These are phyloP conservation scores for Siderastrea radians DNA, from an alignment of 92 coral and sea anemone species.

Conservation along the genomic window DNA sequence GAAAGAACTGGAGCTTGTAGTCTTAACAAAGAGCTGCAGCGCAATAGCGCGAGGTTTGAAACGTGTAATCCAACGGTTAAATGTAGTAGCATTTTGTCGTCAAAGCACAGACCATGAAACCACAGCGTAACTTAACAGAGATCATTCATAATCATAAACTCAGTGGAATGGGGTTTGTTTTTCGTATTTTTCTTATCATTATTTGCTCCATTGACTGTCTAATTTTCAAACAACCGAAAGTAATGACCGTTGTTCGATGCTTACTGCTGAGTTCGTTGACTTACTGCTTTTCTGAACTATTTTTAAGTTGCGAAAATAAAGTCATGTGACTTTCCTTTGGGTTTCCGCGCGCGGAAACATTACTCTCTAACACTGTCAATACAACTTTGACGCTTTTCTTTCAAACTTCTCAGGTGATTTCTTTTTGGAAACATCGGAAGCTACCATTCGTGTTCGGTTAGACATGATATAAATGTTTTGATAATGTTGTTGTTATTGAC, in stretches of 20 bases:
- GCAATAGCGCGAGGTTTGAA: background rate
- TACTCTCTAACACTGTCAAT: background rate
- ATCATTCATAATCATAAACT: background rate
- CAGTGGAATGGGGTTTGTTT: too few relatives aligned
- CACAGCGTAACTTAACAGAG: background rate
- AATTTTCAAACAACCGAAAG: background rate
- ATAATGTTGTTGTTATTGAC: background rate
- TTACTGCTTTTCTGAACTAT: background rate
- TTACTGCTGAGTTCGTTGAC: background rate
- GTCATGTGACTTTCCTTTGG: background rate
- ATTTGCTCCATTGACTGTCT: background rate
- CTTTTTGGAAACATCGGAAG: background rate
- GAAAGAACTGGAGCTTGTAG: background rate
- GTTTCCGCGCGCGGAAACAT: background rate
- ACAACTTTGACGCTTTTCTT: background rate
- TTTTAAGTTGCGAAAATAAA: background rate
- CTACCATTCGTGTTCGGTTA: background rate
- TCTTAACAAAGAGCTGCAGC: background rate
- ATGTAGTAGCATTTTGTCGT: background rate
- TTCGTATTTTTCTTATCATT: too few relatives aligned
- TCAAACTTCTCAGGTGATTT: background rate
- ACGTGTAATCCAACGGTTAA: background rate
- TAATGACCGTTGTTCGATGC: background rate
- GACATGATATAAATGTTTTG: background rate
- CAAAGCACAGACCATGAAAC: conserved; percentile 7